Conservation (phyloP, 2,888 invertebrate genomes). For the Therioaphis trifolii region DNA sequence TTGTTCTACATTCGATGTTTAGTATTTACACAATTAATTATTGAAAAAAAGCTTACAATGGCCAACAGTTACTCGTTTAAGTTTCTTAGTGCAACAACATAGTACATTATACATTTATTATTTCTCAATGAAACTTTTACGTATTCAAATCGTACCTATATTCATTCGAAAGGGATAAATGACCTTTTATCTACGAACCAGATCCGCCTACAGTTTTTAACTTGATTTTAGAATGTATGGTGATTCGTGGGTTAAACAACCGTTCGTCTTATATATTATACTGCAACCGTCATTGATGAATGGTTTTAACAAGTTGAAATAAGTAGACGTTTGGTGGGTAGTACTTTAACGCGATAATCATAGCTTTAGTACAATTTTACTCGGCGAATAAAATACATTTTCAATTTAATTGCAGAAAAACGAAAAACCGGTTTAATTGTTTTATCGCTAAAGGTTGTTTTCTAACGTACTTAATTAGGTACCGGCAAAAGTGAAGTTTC, state of each 20-base stretch:
- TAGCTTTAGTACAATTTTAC: background rate
- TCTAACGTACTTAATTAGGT: too few species aligned
- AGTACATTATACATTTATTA: background rate
- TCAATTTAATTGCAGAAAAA: background rate
- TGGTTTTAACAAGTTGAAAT: constrained; percentile 2
- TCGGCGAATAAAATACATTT: background rate
- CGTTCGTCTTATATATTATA: background rate
- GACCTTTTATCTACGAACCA: constrained; percentile 45
- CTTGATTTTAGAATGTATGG: constrained; percentile 26
- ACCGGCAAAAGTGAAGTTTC: too few species aligned
- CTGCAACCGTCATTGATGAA: background rate
- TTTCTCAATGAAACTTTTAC: background rate
- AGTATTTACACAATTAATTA: background rate
- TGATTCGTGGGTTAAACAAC: constrained; percentile 39
- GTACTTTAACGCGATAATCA: background rate
- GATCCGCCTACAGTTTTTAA: constrained; percentile 52
- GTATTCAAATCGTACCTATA: background rate
- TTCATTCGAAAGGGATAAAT: background rate
- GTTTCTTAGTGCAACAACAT: background rate
- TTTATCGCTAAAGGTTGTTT: too few species aligned
- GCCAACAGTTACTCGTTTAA: background rate
- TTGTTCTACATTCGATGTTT: background rate
- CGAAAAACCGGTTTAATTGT: too few species aligned
- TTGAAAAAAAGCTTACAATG: background rate
- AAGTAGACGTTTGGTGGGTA: constrained; percentile 6